Evolutionary conservation across 2,797 vertebrate species (phyloP).

Genomic region (Sciurus vulgaris): DNA sequence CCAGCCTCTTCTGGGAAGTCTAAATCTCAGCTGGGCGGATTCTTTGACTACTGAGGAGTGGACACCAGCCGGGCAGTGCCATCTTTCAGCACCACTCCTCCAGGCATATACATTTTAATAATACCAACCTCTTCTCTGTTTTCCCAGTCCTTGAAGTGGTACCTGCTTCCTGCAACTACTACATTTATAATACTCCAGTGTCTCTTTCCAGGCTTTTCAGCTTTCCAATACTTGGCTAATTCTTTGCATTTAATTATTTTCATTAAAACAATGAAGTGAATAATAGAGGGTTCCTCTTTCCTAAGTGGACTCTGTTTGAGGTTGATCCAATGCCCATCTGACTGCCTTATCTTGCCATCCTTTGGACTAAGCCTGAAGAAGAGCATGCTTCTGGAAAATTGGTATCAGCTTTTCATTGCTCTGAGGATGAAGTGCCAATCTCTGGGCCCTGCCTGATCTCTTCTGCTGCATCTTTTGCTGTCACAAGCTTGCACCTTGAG

Average conservation of each 20-base stretch:
- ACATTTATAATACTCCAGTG: not conserved
- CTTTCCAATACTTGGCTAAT: not conserved
- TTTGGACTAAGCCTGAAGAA: not conserved
- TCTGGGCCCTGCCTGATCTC: not conserved
- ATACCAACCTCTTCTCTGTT: not conserved
- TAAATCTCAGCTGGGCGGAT: not conserved
- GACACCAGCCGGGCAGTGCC: accelerated
- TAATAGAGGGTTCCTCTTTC: not conserved
- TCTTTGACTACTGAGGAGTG: not conserved
- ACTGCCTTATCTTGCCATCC: not conserved
- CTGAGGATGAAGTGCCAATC: not conserved
- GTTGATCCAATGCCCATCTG: not conserved
- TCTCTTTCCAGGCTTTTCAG: slow-evolving; percentile 2
- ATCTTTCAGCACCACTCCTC: not conserved
- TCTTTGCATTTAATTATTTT: slow-evolving; percentile 7
- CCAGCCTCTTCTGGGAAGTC: not conserved
- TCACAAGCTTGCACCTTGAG: not conserved
- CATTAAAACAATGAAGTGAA: not conserved
- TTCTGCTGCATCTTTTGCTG: not conserved
- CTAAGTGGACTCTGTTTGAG: not conserved
- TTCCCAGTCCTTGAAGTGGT: not conserved
- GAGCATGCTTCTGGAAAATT: slow-evolving; percentile 19
- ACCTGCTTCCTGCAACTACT: not conserved
- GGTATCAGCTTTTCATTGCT: not conserved
- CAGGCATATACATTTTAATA: not conserved